phyloP scores from a whole-genome alignment of 1,140 invertebrate genomes.

The Drosophila seguyi region DNA sequence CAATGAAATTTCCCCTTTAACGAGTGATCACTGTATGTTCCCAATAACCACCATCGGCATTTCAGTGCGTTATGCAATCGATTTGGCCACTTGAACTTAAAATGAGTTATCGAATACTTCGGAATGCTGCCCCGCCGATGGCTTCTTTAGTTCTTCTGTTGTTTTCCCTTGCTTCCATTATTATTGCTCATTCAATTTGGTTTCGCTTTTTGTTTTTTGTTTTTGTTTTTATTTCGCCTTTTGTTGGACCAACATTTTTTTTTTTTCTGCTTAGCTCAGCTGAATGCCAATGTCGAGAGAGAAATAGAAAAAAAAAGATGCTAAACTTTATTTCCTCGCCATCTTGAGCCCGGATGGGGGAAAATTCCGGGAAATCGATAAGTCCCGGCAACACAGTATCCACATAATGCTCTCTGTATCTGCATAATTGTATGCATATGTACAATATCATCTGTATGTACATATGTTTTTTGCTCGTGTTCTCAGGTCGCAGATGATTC shows the following conservation, averaged over 20 bases:
- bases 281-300: conserved; percentile 40
- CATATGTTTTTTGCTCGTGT: background rate
- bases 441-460: background rate
- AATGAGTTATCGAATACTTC: conserved; percentile 45
- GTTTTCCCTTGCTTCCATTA: background rate
- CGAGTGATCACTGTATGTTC: conserved; percentile 11
- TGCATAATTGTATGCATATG: conserved; percentile 10
- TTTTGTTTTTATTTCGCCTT: conserved; percentile 16
- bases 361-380: conserved; percentile 39
- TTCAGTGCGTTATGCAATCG: conserved; percentile 40
- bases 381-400: conserved; percentile 30
- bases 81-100: conserved; percentile 47
- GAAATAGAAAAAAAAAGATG: conserved; percentile 20
- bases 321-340: conserved; percentile 32
- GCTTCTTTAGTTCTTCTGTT: conserved; percentile 26
- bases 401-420: conserved; percentile 8
- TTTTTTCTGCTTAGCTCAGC: conserved; percentile 37
- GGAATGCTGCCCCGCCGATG: conserved; percentile 29
- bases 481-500: conserved; percentile 42
- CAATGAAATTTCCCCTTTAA: background rate
- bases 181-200: conserved; percentile 28
- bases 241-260: conserved; percentile 30
- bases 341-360: conserved; percentile 8
- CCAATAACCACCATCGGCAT: conserved; percentile 4
- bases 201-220: conserved; percentile 5